Percentiles rank a stretch among this genome's conserved stretches.
These are phyloP conservation scores for Caenorhabditis sp. DNA, from an alignment of 2,888 invertebrate species.

Conservation along the genomic window DNA sequence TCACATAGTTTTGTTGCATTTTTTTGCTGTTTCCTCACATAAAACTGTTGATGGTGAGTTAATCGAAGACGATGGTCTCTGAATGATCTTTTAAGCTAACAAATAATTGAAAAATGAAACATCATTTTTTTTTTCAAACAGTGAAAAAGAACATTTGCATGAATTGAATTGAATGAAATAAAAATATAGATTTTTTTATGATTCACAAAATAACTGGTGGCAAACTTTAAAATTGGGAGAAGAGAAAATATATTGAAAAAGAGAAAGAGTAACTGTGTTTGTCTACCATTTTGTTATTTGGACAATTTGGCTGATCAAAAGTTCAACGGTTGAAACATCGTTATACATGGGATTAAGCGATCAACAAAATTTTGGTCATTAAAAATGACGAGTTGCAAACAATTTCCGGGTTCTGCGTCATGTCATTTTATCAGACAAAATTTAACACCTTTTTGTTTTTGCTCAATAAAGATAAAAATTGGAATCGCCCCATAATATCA, in stretches of 20 bases:
- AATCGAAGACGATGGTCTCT: not conserved
- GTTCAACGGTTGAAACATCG: too few relatives aligned
- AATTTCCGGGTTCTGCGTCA: too few relatives aligned
- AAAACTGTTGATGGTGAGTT: too few relatives aligned
- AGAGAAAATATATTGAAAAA: not conserved
- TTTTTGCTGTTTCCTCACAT: not conserved
- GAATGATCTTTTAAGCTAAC: not conserved
- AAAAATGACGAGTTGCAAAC: too few relatives aligned
- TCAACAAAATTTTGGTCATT: too few relatives aligned
- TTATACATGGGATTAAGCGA: too few relatives aligned
- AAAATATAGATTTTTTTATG: not conserved
- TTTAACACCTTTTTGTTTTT: too few relatives aligned
- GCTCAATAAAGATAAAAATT: too few relatives aligned
- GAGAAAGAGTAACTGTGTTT: not conserved
- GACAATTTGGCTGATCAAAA: not conserved
- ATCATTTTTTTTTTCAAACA: not conserved
- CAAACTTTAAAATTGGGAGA: not conserved
- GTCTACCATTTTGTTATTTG: not conserved
- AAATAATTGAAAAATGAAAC: not conserved
- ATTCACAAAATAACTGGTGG: not conserved
- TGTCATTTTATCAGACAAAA: too few relatives aligned
- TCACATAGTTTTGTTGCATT: constrained; percentile 16
- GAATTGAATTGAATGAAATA: not conserved
- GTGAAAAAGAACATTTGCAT: not conserved
- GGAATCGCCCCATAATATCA: too few relatives aligned